Conservation (phyloP, 2,113 vertebrate genomes). For the Thryonomys swinderianus region DNA sequence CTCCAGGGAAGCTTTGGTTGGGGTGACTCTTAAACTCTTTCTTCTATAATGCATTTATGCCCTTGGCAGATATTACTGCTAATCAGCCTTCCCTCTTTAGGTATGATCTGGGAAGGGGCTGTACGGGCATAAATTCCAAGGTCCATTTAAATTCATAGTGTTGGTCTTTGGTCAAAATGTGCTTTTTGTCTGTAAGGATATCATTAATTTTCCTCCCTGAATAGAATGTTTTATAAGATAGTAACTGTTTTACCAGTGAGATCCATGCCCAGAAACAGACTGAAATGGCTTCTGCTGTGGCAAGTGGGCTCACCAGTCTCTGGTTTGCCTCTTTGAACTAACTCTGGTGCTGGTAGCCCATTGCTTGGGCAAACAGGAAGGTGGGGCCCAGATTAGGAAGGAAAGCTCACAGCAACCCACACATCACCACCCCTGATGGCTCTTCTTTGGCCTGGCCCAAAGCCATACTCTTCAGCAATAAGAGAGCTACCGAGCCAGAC, state of each 20-base stretch:
- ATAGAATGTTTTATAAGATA: conserved; percentile 76
- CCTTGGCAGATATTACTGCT: conserved; percentile 72
- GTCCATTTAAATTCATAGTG: conserved; percentile 66
- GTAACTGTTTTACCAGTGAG: conserved; percentile 63
- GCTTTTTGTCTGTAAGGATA: conserved; percentile 75
- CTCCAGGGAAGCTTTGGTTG: conserved; percentile 23
- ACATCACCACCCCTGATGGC: too few relatives aligned
- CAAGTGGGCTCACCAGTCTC: neutral
- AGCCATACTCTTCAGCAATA: neutral
- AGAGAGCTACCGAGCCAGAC: neutral
- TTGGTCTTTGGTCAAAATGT: conserved; percentile 62
- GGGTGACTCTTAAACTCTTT: neutral
- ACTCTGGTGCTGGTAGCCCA: neutral
- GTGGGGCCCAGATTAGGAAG: neutral
- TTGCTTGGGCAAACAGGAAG: neutral
- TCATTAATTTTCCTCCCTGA: conserved; percentile 65
- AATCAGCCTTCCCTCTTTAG: too few relatives aligned
- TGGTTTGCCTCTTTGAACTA: conserved; percentile 10
- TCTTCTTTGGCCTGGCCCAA: neutral
- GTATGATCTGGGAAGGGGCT: too few relatives aligned
- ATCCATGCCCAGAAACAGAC: neutral
- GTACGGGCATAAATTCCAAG: conserved; percentile 53
- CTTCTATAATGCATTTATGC: conserved; percentile 59
- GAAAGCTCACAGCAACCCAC: neutral
- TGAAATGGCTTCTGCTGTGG: conserved; percentile 55